A percentile compares a stretch with the other conserved stretches of the same genome.
These are phyloP conservation scores for Synanceia verrucosa DNA, from an alignment of 2,797 vertebrate genomes.

Conservation along the genomic window DNA sequence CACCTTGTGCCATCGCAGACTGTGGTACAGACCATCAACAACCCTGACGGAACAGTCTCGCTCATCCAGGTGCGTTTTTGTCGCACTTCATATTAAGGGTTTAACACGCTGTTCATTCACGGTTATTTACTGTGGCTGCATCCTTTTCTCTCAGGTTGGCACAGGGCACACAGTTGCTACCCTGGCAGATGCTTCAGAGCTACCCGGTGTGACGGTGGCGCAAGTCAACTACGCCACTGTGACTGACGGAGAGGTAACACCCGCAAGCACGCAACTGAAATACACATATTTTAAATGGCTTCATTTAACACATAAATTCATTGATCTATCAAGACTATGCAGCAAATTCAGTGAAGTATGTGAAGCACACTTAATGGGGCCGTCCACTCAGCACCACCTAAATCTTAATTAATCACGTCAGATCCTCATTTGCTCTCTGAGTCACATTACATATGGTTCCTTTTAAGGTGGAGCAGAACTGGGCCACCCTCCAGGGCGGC, in stretches of 20 bases:
- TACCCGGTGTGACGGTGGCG: constrained; percentile 95
- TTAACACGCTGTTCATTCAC: neutral
- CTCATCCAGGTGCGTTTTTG: constrained; percentile 90
- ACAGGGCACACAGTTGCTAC: constrained; percentile 97
- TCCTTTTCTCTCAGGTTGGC: constrained; percentile 85
- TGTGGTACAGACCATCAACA: constrained; percentile 98
- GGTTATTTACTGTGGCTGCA: neutral
- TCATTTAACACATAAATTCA: neutral
- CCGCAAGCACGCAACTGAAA: neutral
- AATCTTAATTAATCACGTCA: neutral
- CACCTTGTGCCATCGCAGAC: constrained; percentile 97
- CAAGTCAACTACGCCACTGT: constrained; percentile 98
- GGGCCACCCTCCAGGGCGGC: constrained; percentile 94
- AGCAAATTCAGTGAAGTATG: neutral
- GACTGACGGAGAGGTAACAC: constrained; percentile 91
- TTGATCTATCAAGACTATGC: neutral
- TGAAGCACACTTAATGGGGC: neutral
- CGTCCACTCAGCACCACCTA: constrained; percentile 21
- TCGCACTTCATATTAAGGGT: neutral
- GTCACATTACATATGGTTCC: neutral
- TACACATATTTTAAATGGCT: neutral
- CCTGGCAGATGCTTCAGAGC: constrained; percentile 93
- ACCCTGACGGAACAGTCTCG: constrained; percentile 97
- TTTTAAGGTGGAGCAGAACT: constrained; percentile 92
- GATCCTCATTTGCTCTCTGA: neutral